Evolutionary conservation across 2,113 vertebrate species (phyloP).

Genomic region (Bagarius yarrelli): DNA sequence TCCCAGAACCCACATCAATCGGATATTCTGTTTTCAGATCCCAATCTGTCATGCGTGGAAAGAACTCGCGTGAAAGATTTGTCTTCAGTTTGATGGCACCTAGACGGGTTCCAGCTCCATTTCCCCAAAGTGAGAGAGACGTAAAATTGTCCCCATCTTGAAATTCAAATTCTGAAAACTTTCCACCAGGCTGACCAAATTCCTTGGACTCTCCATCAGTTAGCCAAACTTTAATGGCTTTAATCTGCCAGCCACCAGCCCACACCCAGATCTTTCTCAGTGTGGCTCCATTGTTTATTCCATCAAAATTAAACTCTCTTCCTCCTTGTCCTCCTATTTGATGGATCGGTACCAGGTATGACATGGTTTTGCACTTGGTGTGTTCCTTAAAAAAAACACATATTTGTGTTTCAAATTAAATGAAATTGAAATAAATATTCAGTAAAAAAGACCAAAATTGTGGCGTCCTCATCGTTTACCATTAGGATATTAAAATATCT

Average conservation of each 20-base stretch:
- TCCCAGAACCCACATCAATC: no score
- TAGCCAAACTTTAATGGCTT: conserved; percentile 38
- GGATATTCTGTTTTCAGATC: conserved; percentile 41
- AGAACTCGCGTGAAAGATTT: conserved; percentile 25
- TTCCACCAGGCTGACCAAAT: conserved; percentile 21
- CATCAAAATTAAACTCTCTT: neutral
- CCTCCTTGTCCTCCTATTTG: conserved; percentile 1
- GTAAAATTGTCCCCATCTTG: conserved; percentile 44
- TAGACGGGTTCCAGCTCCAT: conserved; percentile 47
- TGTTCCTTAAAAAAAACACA: no score
- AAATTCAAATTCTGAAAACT: conserved; percentile 41
- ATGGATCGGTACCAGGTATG: neutral
- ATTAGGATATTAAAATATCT: neutral
- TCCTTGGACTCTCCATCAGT: conserved; percentile 11
- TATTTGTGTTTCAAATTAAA: neutral
- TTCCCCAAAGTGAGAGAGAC: conserved; percentile 54
- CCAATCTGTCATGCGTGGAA: conserved; percentile 46
- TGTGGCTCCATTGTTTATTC: conserved; percentile 34
- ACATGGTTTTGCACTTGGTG: neutral
- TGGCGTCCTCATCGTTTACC: neutral
- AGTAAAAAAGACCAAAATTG: neutral
- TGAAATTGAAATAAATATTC: neutral
- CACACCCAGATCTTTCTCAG: conserved; percentile 48
- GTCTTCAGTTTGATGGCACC: conserved; percentile 53
- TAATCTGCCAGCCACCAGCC: conserved; percentile 45